Evolutionary conservation across 1,140 invertebrate genomes (phyloP).

Genomic region (Formica exsecta): DNA sequence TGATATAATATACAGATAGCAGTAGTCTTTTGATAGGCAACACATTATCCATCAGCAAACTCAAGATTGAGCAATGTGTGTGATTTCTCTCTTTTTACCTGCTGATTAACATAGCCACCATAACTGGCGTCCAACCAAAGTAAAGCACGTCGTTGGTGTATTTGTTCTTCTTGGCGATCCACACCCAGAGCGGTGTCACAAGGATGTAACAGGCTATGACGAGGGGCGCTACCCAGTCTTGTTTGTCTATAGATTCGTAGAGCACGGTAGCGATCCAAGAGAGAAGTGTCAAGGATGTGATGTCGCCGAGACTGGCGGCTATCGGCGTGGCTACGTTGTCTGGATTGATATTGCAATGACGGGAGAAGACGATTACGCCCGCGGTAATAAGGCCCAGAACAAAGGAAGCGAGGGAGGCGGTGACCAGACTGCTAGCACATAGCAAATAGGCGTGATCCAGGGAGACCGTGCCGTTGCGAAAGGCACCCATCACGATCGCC

Average conservation of each 20-base stretch:
- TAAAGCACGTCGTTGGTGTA: conserved; percentile 90
- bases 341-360: conserved; percentile 92
- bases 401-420: conserved; percentile 92
- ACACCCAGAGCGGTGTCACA: conserved; percentile 90
- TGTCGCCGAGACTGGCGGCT: conserved; percentile 94
- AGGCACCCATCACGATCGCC: conserved; percentile 93
- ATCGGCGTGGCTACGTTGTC: conserved; percentile 97
- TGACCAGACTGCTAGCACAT: conserved; percentile 93
- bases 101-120: conserved; percentile 92
- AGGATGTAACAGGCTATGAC: conserved; percentile 89
- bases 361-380: conserved; percentile 89
- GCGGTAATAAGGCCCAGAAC: conserved; percentile 91
- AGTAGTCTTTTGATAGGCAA: not conserved
- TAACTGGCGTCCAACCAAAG: conserved; percentile 91
- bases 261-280: conserved; percentile 90
- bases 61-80: not conserved
- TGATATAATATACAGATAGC: not conserved
- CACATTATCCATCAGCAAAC: not conserved
- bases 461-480: conserved; percentile 91
- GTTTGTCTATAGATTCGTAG: conserved; percentile 88
- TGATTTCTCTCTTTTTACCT: conserved; percentile 82
- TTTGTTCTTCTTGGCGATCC: conserved; percentile 90
- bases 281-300: conserved; percentile 92
- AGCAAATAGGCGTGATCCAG: conserved; percentile 92
- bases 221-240: conserved; percentile 89